Evolutionary conservation across 2,113 vertebrate species (phyloP).

Genomic region (Panthera uncia): DNA sequence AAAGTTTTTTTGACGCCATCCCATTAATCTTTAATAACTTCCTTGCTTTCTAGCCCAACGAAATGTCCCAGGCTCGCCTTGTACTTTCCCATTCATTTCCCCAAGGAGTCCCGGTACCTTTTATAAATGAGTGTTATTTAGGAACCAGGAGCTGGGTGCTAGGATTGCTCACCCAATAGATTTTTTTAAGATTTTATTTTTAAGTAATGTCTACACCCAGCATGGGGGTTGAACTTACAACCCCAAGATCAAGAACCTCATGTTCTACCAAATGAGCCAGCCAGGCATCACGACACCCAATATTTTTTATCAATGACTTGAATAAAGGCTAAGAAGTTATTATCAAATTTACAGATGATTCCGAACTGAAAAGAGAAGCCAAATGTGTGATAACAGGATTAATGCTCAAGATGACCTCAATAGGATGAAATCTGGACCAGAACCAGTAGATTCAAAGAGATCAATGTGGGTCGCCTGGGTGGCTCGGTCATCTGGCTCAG

Average conservation of each 20-base stretch:
- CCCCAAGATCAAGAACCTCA: neutral
- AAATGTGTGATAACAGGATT: neutral
- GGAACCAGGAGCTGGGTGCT: neutral
- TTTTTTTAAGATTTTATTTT: neutral
- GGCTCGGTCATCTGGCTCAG: too few relatives aligned
- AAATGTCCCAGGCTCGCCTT: neutral
- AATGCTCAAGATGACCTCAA: conserved; percentile 3
- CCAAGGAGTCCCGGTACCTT: neutral
- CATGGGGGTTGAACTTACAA: neutral
- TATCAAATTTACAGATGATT: neutral
- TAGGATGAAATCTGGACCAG: neutral
- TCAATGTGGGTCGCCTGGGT: too few relatives aligned
- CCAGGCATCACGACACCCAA: neutral
- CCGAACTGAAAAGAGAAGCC: neutral
- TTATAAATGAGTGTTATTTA: neutral
- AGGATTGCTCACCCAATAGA: neutral
- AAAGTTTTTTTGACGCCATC: neutral
- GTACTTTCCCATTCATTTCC: neutral
- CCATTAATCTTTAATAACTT: neutral
- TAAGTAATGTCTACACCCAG: neutral
- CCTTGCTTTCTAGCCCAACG: neutral
- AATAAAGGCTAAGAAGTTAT: conserved; percentile 15
- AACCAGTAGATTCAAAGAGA: neutral
- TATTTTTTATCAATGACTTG: conserved; percentile 13
- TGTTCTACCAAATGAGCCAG: neutral